These are phyloP conservation scores for Camarhynchus parvulus DNA, from an alignment of 2,113 vertebrate species.

Conservation along the genomic window DNA sequence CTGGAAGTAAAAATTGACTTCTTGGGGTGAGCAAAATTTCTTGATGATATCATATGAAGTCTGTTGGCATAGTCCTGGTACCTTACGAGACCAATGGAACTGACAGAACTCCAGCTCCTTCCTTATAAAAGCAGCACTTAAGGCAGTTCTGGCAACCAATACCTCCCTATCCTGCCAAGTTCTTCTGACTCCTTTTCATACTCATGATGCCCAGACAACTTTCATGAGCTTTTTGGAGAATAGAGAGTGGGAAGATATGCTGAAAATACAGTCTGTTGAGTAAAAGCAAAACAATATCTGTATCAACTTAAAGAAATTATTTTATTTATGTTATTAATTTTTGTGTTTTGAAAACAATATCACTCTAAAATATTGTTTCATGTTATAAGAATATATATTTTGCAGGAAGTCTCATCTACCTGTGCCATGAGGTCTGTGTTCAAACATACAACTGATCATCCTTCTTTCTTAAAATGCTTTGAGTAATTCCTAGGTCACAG, in stretches of 20 bases:
- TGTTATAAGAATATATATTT: not conserved
- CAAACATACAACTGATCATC: not conserved
- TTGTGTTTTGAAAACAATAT: not conserved
- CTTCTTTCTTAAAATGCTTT: not conserved
- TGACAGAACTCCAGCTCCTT: not conserved
- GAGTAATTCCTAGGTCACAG: not conserved
- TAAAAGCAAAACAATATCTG: not conserved
- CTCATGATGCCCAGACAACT: not conserved
- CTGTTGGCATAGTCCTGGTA: not conserved
- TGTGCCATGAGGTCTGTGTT: not conserved
- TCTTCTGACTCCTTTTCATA: not conserved
- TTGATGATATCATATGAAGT: not conserved
- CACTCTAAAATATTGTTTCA: not conserved
- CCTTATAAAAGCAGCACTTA: not conserved
- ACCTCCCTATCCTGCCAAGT: not conserved
- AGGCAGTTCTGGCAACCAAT: not conserved
- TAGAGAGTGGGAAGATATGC: not conserved
- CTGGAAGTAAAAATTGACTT: not conserved
- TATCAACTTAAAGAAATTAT: not conserved
- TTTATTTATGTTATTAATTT: not conserved
- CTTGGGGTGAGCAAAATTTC: not conserved
- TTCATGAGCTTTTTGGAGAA: not conserved
- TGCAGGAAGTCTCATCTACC: not conserved
- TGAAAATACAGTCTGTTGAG: not conserved
- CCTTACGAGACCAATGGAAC: not conserved